Conservation (phyloP, 2,797 vertebrate species). For the Psittacula derbiana region DNA sequence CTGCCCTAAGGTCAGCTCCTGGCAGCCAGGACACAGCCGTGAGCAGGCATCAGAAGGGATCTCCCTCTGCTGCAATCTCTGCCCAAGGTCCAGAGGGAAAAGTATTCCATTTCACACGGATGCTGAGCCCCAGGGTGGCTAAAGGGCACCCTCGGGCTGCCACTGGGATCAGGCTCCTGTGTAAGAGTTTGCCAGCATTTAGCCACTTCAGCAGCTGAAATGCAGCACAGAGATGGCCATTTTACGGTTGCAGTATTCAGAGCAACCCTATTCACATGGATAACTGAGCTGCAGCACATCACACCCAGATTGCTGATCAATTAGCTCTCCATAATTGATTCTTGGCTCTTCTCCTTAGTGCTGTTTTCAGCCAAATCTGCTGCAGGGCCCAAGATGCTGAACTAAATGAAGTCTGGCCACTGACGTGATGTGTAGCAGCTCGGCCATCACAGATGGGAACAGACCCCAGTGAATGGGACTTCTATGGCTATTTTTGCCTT, state of each 20-base stretch:
- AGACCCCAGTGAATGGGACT: neutral
- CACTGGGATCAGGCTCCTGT: neutral
- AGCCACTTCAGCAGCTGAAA: neutral
- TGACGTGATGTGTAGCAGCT: fast-evolving
- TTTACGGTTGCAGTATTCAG: neutral
- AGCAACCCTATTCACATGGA: neutral
- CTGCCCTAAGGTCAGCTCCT: neutral
- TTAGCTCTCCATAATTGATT: slow-evolving; percentile 29
- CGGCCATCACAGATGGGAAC: neutral
- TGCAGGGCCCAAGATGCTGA: neutral
- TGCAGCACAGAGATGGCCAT: neutral
- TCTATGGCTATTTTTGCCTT: neutral
- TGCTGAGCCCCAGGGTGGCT: neutral
- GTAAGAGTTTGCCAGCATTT: neutral
- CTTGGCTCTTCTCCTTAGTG: neutral
- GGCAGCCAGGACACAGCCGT: neutral
- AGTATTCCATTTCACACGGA: neutral
- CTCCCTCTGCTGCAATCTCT: neutral
- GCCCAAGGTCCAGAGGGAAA: neutral
- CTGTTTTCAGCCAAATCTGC: slow-evolving; percentile 33
- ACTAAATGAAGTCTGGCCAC: neutral
- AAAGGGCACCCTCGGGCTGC: neutral
- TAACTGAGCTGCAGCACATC: neutral
- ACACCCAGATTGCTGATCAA: slow-evolving; percentile 8
- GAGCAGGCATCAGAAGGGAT: neutral